Percentiles rank a stretch among this genome's conserved stretches.
Conservation (phyloP, 2,888 invertebrate genomes). For the Ischnus inquisitorius region DNA sequence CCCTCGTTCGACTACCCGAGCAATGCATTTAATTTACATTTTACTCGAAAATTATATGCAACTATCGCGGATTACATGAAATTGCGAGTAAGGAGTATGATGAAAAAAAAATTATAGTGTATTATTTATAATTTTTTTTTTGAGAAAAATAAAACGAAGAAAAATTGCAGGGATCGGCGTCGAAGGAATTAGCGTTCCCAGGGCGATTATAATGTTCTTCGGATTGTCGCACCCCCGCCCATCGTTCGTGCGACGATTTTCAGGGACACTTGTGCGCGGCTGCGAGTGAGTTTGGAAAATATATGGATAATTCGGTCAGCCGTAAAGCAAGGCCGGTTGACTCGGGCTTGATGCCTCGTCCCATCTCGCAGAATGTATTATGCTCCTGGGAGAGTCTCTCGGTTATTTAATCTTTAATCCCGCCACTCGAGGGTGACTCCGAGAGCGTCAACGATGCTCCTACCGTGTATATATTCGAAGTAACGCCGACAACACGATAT, state of each 20-base stretch:
- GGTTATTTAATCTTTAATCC: conserved; percentile 85
- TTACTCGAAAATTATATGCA: conserved; percentile 18
- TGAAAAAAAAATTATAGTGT: not conserved
- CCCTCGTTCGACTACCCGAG: conserved; percentile 8
- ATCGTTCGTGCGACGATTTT: conserved; percentile 26
- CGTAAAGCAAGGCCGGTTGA: conserved; percentile 59
- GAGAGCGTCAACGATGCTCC: conserved; percentile 79
- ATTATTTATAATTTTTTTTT: conserved; percentile 3
- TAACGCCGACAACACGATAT: conserved; percentile 17
- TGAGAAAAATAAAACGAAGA: not conserved
- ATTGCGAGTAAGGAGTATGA: not conserved
- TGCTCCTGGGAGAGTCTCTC: conserved; percentile 66
- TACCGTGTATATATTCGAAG: conserved; percentile 9
- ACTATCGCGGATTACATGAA: not conserved
- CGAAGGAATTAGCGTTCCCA: conserved; percentile 63
- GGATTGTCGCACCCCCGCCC: conserved; percentile 54
- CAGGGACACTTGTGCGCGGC: conserved; percentile 33
- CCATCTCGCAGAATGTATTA: conserved; percentile 14
- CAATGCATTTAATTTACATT: conserved; percentile 46
- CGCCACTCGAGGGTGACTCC: conserved; percentile 79
- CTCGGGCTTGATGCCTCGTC: conserved; percentile 41
- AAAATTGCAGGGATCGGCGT: conserved; percentile 24
- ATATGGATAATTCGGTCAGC: conserved; percentile 55
- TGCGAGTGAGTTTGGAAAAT: conserved; percentile 49
- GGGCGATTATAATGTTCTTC: conserved; percentile 61